Evolutionary conservation across 2,888 invertebrate genomes (phyloP).

Genomic region (Schrankia costaestrigalis): DNA sequence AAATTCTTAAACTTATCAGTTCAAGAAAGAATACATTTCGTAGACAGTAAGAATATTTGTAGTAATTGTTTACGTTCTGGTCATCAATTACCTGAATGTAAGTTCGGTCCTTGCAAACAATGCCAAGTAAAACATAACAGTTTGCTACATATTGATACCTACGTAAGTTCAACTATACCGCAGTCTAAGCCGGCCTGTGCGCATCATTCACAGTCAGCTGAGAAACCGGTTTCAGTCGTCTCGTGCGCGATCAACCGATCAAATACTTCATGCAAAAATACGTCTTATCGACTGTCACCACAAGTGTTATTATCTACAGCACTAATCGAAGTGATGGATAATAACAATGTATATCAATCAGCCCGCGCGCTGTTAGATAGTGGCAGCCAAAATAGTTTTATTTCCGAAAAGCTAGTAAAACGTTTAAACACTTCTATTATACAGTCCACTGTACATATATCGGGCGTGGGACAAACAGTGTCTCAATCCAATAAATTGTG

Average conservation of each 20-base stretch:
- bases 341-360: conserved; percentile 1
- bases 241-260: background rate
- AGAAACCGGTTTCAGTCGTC: conserved; percentile 2
- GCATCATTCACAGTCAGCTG: conserved; percentile 1
- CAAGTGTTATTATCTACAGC: conserved; percentile 9
- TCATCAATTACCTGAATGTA: conserved; percentile 1
- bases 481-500: conserved; percentile 3
- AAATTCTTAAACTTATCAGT: conserved; percentile 7
- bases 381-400: conserved; percentile 8
- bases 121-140: conserved; percentile 1
- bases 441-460: conserved; percentile 9
- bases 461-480: conserved; percentile 4
- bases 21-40: conserved; percentile 1
- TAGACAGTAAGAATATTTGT: conserved; percentile 1
- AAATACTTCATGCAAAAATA: background rate
- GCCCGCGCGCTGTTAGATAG: conserved; percentile 7
- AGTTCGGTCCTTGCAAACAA: conserved; percentile 5
- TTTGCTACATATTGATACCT: background rate
- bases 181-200: background rate
- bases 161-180: background rate
- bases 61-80: conserved; percentile 6
- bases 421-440: conserved; percentile 3
- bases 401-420: conserved; percentile 1
- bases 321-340: conserved; percentile 6
- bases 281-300: background rate